These are phyloP conservation scores for Uromys caudimaculatus DNA, from an alignment of 2,797 vertebrate genomes.

Conservation along the genomic window DNA sequence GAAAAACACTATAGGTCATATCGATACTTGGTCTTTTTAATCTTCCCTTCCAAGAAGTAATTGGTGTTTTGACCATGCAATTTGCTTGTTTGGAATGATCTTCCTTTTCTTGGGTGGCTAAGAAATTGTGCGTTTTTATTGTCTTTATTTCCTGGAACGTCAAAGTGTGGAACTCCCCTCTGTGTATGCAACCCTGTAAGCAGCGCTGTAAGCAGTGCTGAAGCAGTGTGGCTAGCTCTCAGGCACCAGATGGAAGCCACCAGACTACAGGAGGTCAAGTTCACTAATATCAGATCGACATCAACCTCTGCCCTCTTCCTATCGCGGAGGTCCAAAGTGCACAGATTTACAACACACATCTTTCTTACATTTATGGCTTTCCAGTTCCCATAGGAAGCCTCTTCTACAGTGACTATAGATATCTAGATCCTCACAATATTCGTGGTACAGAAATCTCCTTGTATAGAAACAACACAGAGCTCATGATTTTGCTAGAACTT, in stretches of 20 bases:
- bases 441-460: not conserved
- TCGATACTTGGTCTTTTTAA: not conserved
- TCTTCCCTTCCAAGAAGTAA: not conserved
- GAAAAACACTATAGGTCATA: constrained; percentile 15
- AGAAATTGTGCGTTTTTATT: not conserved
- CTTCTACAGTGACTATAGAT: not conserved
- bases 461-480: not conserved
- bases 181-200: not conserved
- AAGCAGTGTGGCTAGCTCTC: not conserved
- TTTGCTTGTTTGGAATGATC: not conserved
- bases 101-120: not conserved
- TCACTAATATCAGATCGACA: not conserved
- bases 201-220: not conserved
- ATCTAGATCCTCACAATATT: not conserved
- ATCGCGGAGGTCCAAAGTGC: not conserved
- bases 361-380: not conserved
- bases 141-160: not conserved
- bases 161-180: not conserved
- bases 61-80: not conserved
- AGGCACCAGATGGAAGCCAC: not conserved
- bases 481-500: not conserved
- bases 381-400: not conserved
- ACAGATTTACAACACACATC: not conserved
- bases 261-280: not conserved
- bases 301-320: not conserved